Base-by-base conservation (phyloP, 2,888 invertebrate species). In the Eucera pruinosa region DNA sequence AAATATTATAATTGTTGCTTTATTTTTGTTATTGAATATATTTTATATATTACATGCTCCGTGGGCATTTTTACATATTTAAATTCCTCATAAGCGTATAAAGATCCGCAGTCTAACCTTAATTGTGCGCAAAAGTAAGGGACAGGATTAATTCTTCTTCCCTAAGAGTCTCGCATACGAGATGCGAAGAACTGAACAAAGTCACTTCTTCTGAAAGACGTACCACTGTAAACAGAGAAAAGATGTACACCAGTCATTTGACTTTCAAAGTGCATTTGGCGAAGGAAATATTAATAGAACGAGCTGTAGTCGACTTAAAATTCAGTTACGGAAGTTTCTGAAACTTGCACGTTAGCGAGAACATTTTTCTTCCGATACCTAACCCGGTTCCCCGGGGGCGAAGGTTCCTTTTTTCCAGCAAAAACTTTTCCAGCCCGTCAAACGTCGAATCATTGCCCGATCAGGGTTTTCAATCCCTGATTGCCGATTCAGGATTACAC, bases 401-500 rank as follows among this genome's bases (percentile, higher is more conserved):
- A 15, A 30, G 15, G 5, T 13, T 36, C 15, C 23, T 33, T 20
- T 11, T 52, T 15, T 57, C n/a, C 45, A 18, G 30, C 27, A 57
- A 64, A 72, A 74, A 72, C 43, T 72, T 72, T 27, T 9, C 57
- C 52, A 13, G 58, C 41, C 48, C 64, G 78, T 75, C 65, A 75
- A 84, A 76, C 76, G 66, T 60, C 72, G 67, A 82, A 73, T 75
- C 60, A 64, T 75, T 27, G 65, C 43, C 66, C 65, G 74, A 73
- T 57, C 68, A 71, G 65, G 66, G 61, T 75, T 77, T 71, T 70
- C 80, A 65, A 68, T 60, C 36, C 54, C 68, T 77, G 80, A 80
- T 84, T 82, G 82, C 74, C 74, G 80, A 84, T 82, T 80, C 82
- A 75, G 74, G 82, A 84, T 82, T 82, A 82, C 73, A 61, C 64